Conservation (phyloP, 2,888 invertebrate species). For the Rhagonycha lutea region DNA sequence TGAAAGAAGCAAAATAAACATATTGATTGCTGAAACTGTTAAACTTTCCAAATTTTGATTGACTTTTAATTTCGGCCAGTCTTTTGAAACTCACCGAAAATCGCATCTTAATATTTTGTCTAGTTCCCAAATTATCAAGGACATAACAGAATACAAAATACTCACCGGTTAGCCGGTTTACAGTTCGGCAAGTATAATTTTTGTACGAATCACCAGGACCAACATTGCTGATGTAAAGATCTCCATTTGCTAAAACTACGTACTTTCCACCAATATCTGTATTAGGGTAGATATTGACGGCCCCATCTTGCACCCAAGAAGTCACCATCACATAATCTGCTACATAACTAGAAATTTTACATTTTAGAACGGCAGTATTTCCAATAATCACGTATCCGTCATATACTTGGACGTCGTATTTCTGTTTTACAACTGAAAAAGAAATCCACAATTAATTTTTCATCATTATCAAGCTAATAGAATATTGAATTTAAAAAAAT, state of each 20-base stretch:
- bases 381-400: conserved; percentile 91
- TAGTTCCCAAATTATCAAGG: neutral
- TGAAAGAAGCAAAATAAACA: no score
- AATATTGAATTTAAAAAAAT: no score
- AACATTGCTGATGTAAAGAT: conserved; percentile 81
- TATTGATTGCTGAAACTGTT: no score
- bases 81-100: neutral
- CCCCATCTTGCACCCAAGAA: conserved; percentile 86
- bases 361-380: conserved; percentile 87
- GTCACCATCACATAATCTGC: conserved; percentile 86
- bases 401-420: conserved; percentile 87
- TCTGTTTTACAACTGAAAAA: conserved; percentile 76
- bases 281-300: conserved; percentile 77
- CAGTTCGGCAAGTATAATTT: conserved; percentile 80
- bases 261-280: conserved; percentile 76
- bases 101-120: neutral
- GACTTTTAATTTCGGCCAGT: no score
- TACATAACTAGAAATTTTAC: conserved; percentile 87
- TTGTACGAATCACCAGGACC: conserved; percentile 78
- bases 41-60: no score
- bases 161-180: conserved; percentile 74
- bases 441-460: conserved; percentile 10
- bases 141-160: neutral
- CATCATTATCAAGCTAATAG: no score
- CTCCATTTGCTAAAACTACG: conserved; percentile 79